Conservation (phyloP, 2,888 invertebrate species). For the Cabera pusaria region DNA sequence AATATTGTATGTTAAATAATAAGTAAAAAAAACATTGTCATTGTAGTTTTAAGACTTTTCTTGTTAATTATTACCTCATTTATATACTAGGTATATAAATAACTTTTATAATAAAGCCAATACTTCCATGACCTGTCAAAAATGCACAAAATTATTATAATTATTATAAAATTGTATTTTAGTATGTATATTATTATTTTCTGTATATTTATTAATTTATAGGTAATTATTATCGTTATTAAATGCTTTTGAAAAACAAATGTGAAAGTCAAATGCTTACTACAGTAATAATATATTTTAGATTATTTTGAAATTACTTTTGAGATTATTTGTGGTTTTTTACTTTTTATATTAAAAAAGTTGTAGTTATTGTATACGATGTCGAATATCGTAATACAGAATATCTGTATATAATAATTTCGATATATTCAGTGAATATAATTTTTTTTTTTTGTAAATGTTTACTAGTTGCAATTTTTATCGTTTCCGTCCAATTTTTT, state of each 20-base stretch:
- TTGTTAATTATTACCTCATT: conserved; percentile 69
- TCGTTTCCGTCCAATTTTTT: conserved; percentile 78
- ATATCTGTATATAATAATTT: too few relatives aligned
- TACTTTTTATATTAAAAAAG: conserved; percentile 65
- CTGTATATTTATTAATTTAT: conserved; percentile 20
- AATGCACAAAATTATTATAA: conserved; percentile 56
- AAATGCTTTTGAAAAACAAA: conserved; percentile 31
- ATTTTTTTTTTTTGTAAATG: conserved; percentile 36
- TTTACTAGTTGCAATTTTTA: conserved; percentile 66
- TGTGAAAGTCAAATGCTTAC: conserved; percentile 51
- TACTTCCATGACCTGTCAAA: conserved; percentile 52
- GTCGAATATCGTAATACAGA: too few relatives aligned
- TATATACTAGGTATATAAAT: conserved; percentile 44
- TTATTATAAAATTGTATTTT: too few relatives aligned
- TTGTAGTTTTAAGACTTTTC: conserved; percentile 56
- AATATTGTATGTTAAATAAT: conserved; percentile 60
- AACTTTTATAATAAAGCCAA: conserved; percentile 38
- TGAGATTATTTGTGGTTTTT: conserved; percentile 77
- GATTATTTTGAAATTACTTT: conserved; percentile 73
- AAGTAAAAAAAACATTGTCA: conserved; percentile 62
- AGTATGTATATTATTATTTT: conserved; percentile 29
- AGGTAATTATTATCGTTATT: too few relatives aligned
- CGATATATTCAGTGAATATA: too few relatives aligned
- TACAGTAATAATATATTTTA: conserved; percentile 44
- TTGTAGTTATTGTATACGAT: too few relatives aligned